Percentiles rank a stretch among this genome's conserved stretches.
Conservation (phyloP, 1,140 invertebrate genomes). For the Drosophila bocki region DNA sequence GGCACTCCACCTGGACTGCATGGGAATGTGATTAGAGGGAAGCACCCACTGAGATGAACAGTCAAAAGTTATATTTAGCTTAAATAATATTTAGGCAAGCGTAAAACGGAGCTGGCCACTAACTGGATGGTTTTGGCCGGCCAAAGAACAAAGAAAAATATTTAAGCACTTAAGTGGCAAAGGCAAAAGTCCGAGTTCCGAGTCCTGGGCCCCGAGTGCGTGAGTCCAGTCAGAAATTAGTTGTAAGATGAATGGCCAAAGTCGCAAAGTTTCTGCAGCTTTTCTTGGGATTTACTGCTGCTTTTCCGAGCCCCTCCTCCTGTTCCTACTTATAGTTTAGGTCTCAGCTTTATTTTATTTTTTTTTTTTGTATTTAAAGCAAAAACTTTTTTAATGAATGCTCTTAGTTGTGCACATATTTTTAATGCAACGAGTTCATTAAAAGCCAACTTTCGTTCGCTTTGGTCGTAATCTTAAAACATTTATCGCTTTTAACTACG, state of each 20-base stretch:
- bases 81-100: constrained; percentile 79
- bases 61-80: constrained; percentile 71
- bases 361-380: constrained; percentile 61
- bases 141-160: constrained; percentile 75
- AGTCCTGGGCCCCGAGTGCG: constrained; percentile 44
- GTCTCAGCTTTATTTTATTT: constrained; percentile 7
- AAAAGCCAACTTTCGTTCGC: constrained; percentile 69
- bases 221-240: constrained; percentile 82
- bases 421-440: constrained; percentile 79
- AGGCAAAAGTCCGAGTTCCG: constrained; percentile 14
- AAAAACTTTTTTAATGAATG: constrained; percentile 83
- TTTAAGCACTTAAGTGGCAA: constrained; percentile 78
- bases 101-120: constrained; percentile 78
- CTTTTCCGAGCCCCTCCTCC: constrained; percentile 3
- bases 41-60: constrained; percentile 11
- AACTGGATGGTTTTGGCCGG: constrained; percentile 69
- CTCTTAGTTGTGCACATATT: constrained; percentile 82
- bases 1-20: constrained; percentile 51
- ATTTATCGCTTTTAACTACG: constrained; percentile 53
- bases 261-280: constrained; percentile 79
- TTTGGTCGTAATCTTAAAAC: constrained; percentile 29
- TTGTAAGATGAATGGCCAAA: constrained; percentile 80
- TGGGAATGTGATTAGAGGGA: constrained; percentile 69
- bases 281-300: constrained; percentile 76
- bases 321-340: constrained; percentile 13